A percentile compares a stretch with the other conserved stretches of the same genome.
Conservation (phyloP, 2,797 vertebrate species). For the Falco cherrug region DNA sequence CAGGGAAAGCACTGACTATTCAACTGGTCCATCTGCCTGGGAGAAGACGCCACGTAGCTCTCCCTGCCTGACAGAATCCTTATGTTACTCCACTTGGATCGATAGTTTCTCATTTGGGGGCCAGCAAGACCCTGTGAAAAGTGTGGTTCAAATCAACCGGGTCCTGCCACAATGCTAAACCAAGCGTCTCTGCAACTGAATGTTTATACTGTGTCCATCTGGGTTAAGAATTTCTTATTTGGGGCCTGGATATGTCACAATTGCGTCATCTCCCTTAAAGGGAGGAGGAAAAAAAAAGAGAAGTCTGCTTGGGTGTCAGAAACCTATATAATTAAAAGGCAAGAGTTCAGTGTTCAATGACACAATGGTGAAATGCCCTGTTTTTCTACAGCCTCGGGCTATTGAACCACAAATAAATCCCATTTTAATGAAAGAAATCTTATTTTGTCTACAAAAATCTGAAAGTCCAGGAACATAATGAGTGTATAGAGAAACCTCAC, state of each 20-base stretch:
- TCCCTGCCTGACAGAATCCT: conserved; percentile 10
- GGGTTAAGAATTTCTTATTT: conserved; percentile 52
- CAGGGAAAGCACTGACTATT: background rate
- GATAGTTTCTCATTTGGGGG: conserved; percentile 46
- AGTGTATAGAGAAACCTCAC: conserved; percentile 44
- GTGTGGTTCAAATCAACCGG: conserved; percentile 24
- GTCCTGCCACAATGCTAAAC: conserved; percentile 16
- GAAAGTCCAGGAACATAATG: conserved; percentile 57
- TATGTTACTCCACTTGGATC: conserved; percentile 42
- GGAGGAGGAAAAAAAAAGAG: background rate
- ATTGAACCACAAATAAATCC: conserved; percentile 69
- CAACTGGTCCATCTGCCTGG: conserved; percentile 25
- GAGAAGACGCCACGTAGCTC: background rate
- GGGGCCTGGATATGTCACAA: conserved; percentile 31
- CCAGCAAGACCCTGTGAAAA: background rate
- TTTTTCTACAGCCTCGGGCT: conserved; percentile 49
- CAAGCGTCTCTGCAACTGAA: conserved; percentile 12
- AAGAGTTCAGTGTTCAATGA: conserved; percentile 50
- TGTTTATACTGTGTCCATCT: conserved; percentile 50
- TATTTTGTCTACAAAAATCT: conserved; percentile 71
- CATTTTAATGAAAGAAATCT: conserved; percentile 69
- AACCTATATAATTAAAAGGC: conserved; percentile 62
- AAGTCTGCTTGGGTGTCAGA: conserved; percentile 60
- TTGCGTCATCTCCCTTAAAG: conserved; percentile 53
- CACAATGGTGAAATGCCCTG: conserved; percentile 56